phyloP scores from a whole-genome alignment of 2,888 invertebrate genomes.

The Drosophila kuntzei region DNA sequence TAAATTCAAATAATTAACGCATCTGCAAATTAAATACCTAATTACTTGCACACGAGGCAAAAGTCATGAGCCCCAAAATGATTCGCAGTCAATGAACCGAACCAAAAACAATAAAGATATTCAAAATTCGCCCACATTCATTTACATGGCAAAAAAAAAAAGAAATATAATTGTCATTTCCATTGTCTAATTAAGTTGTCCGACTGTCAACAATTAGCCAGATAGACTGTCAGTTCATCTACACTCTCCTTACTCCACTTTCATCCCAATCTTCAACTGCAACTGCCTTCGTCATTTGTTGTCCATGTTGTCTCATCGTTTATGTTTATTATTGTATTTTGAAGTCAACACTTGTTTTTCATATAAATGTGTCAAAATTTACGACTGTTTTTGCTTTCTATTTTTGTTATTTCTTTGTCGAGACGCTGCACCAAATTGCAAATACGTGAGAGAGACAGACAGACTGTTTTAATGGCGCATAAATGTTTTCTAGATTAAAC shows the following conservation, averaged over 20 bases:
- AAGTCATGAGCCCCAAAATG: constrained; percentile 11
- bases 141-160: constrained; percentile 24
- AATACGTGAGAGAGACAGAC: constrained; percentile 11
- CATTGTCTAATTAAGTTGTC: constrained; percentile 70
- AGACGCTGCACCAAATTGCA: constrained; percentile 42
- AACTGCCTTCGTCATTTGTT: constrained; percentile 41
- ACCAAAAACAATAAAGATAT: constrained; percentile 38
- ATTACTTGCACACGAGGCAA: constrained; percentile 57
- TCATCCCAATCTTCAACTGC: constrained; percentile 25
- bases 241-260: neutral
- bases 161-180: constrained; percentile 1
- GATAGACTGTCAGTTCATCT: constrained; percentile 52
- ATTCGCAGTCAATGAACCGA: constrained; percentile 57
- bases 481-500: constrained; percentile 56
- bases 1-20: constrained; percentile 66
- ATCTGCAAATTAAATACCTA: constrained; percentile 35
- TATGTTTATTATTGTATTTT: constrained; percentile 18
- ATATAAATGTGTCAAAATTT: constrained; percentile 21
- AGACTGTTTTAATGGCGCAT: constrained; percentile 61
- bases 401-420: constrained; percentile 29
- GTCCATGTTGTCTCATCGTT: constrained; percentile 48
- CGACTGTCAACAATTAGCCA: constrained; percentile 66
- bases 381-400: constrained; percentile 26
- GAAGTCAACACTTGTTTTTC: constrained; percentile 21
- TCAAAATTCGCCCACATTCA: constrained; percentile 15